Percentiles rank a stretch among this genome's conserved stretches.
Conservation (phyloP, 2,113 vertebrate genomes). For the Genyomyrus donnyi region DNA sequence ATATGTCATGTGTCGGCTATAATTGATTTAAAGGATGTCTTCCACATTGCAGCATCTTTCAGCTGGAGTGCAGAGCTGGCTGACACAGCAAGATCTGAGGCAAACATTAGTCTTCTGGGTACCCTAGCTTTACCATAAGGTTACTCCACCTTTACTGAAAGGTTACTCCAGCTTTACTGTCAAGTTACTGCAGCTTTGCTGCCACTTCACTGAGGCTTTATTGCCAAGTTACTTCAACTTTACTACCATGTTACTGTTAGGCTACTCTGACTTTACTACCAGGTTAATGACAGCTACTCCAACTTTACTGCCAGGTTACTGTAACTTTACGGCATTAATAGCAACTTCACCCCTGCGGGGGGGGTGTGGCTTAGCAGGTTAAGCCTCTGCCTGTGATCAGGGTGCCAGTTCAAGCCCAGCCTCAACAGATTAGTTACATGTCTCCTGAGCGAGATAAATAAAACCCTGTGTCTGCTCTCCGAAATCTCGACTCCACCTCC, state of each 20-base stretch:
- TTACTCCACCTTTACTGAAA: background rate
- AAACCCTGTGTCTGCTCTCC: background rate
- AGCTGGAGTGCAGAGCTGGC: background rate
- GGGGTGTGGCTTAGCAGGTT: background rate
- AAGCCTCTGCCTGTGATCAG: background rate
- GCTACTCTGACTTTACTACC: background rate
- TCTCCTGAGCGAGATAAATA: background rate
- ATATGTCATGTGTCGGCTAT: background rate
- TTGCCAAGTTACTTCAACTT: background rate
- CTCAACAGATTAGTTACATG: background rate
- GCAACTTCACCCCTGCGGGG: background rate
- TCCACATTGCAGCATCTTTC: background rate
- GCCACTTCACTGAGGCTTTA: background rate
- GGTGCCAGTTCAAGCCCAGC: background rate
- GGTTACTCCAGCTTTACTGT: background rate
- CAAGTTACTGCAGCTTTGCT: background rate
- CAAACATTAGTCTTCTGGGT: background rate
- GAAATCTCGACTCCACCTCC: background rate
- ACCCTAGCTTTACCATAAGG: background rate
- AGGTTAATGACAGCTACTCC: background rate
- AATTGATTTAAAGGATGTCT: background rate
- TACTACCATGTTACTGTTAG: background rate
- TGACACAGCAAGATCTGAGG: background rate
- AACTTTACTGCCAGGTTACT: background rate
- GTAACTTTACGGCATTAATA: background rate